Base-by-base conservation (phyloP, 2,888 invertebrate species). In the Morpho achilles region DNA sequence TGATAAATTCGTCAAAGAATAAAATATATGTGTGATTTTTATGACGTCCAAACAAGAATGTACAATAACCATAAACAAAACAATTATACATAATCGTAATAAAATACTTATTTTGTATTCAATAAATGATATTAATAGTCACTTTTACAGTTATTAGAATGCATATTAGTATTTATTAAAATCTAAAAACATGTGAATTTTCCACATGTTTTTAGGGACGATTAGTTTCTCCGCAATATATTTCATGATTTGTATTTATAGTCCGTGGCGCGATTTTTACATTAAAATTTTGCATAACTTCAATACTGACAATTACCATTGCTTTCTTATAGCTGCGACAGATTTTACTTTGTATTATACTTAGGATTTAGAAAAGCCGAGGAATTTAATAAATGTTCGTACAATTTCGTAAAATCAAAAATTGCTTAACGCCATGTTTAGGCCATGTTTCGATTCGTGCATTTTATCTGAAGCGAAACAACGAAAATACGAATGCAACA, bases 21-120 rank as follows among this genome's bases (percentile, higher is more conserved):
- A 39, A 51, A 50, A 51, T 9, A 42, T 47, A 42, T 32, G 32
- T 32, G 32, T 43, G 49, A 50, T 45, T 50, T 50, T 53, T 39
- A 59, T 61, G 47, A 62, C 62, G 62, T 62, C 62, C 62, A 62
- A 58, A 53, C 56, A 59, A 43, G 32, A 59, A 56, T 61, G 59
- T 61, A 59, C 56, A 61, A 61, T 56, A 50, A 50, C 43, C 49
- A 23, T 9, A 50, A 39, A 50, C 44, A 50, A 45, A 56, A 40
- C 23, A 47, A 43, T 45, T 47, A 51, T 32, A 42, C 23, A 51
- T 57, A 42, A 50, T 50, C 16, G 16, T 8, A 45, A 50, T 58
- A 23, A 40, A 51, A 42, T n/a, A 43, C 43, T 50, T 53, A 50
- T 61, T 56, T 59, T 53, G 50, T 54, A 56, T 52, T 45, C 56